Evolutionary conservation across 2,888 invertebrate species (phyloP).

Genomic region (Drosophila lacicola): DNA sequence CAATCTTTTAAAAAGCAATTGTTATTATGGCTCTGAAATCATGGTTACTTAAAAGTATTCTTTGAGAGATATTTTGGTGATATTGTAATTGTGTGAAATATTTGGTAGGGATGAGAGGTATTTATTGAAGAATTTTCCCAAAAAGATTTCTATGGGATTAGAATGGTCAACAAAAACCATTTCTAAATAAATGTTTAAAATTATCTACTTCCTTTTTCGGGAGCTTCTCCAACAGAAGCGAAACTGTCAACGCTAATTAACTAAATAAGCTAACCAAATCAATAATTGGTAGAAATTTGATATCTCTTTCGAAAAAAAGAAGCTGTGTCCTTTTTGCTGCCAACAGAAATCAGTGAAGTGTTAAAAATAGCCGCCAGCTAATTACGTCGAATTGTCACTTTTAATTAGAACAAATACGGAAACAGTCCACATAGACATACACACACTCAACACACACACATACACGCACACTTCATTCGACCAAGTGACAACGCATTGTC

Average conservation of each 20-base stretch:
- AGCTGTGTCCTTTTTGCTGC: constrained; percentile 13
- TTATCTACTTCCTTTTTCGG: neutral
- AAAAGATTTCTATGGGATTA: too few species aligned
- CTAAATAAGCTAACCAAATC: constrained; percentile 47
- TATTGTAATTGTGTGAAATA: too few species aligned
- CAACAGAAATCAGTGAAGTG: constrained; percentile 56
- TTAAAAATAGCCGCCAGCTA: constrained; percentile 69
- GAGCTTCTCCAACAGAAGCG: constrained; percentile 58
- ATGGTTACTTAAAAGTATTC: too few species aligned
- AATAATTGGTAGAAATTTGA: constrained; percentile 63
- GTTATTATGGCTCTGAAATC: too few species aligned
- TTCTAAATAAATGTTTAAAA: neutral
- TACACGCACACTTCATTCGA: constrained; percentile 14
- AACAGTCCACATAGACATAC: constrained; percentile 28
- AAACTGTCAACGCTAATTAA: constrained; percentile 58
- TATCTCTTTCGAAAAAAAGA: constrained; percentile 35
- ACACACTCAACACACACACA: constrained; percentile 9
- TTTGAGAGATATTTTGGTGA: too few species aligned
- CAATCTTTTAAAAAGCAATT: too few species aligned
- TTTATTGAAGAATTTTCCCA: too few species aligned
- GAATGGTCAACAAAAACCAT: too few species aligned
- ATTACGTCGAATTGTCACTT: constrained; percentile 82
- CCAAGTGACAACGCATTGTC: constrained; percentile 62
- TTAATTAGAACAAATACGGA: constrained; percentile 76
- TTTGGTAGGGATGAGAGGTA: too few species aligned